Conservation (phyloP, 2,888 invertebrate genomes). For the Ellobium chinense region DNA sequence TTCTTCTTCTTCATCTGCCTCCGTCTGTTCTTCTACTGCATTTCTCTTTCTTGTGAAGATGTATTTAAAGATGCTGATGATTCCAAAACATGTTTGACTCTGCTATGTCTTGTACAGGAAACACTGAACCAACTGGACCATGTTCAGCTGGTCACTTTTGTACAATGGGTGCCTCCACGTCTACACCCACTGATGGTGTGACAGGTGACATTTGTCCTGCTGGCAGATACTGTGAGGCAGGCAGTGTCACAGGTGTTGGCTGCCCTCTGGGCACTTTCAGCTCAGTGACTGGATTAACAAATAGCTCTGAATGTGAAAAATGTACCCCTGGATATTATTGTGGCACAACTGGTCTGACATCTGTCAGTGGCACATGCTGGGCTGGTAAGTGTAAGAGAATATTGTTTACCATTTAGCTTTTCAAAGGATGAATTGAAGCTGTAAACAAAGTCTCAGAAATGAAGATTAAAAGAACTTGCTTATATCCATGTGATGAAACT, state of each 20-base stretch:
- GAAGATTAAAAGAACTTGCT: too few species aligned
- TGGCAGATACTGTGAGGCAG: slow-evolving; percentile 69
- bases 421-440: too few species aligned
- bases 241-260: slow-evolving; percentile 67
- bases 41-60: too few species aligned
- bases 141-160: slow-evolving; percentile 74
- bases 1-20: too few species aligned
- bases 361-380: slow-evolving; percentile 70
- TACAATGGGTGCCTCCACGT: slow-evolving; percentile 65
- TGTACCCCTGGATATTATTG: slow-evolving; percentile 76
- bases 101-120: slow-evolving; percentile 61
- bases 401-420: too few species aligned
- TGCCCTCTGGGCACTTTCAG: slow-evolving; percentile 75
- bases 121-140: slow-evolving; percentile 66
- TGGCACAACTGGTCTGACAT: slow-evolving; percentile 69
- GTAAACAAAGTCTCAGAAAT: too few species aligned
- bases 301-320: slow-evolving; percentile 64
- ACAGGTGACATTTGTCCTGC: slow-evolving; percentile 73
- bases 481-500: too few species aligned
- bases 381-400: slow-evolving; percentile 63
- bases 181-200: slow-evolving; percentile 72
- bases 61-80: too few species aligned
- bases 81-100: background rate
- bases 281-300: slow-evolving; percentile 63
- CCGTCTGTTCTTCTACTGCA: too few species aligned